A percentile compares a stretch with the other conserved stretches of the same genome.
Conservation (phyloP, 1,140 invertebrate species). For the Bombyx mandarina region DNA sequence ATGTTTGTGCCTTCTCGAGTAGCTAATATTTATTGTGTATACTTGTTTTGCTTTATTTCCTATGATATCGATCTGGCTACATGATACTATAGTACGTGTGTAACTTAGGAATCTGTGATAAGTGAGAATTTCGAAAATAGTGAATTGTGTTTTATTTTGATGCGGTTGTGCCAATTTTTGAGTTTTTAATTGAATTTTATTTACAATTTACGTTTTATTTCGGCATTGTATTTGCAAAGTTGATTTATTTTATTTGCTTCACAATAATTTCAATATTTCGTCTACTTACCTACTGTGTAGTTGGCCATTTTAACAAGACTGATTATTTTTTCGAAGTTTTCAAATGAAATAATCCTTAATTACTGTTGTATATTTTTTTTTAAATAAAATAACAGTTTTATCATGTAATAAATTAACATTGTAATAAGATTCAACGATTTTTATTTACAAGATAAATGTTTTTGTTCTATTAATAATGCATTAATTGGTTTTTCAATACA, state of each 20-base stretch:
- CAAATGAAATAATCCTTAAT: conserved; percentile 57
- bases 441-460: too few species aligned
- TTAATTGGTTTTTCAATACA: too few species aligned
- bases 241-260: conserved; percentile 37
- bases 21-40: conserved; percentile 21
- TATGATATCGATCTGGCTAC: conserved; percentile 14
- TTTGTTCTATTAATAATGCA: too few species aligned
- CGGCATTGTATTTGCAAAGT: conserved; percentile 33
- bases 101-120: conserved; percentile 39
- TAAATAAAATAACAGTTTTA: conserved; percentile 56
- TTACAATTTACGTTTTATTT: conserved; percentile 46
- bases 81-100: conserved; percentile 17
- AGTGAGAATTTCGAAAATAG: conserved; percentile 13
- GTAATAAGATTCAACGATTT: conserved; percentile 9
- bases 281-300: conserved; percentile 34
- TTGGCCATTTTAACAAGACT: conserved; percentile 69
- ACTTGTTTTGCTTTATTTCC: conserved; percentile 15
- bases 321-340: conserved; percentile 64
- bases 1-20: conserved; percentile 29
- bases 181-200: conserved; percentile 48
- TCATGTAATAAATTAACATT: conserved; percentile 68
- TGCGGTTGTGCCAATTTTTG: conserved; percentile 49
- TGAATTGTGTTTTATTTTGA: conserved; percentile 6
- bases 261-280: conserved; percentile 30
- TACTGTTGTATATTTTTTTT: conserved; percentile 60